Conservation (phyloP, 2,888 invertebrate genomes). For the Neocrepidodera transversa region DNA sequence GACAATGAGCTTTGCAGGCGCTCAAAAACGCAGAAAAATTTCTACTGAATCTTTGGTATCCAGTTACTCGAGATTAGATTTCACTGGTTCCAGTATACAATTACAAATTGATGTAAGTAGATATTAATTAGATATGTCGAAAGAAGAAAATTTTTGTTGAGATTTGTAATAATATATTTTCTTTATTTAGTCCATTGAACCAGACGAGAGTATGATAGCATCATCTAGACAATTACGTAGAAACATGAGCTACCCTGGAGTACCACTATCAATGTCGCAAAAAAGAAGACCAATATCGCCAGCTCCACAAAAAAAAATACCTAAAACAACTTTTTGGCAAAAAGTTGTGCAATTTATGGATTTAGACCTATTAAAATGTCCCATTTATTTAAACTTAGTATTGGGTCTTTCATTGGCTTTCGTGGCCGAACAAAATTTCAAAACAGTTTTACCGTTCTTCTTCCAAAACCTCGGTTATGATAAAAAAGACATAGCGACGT, state of each 20-base stretch:
- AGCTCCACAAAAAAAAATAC: constrained; percentile 38
- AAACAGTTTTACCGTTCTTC: constrained; percentile 58
- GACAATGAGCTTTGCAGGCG: constrained; percentile 54
- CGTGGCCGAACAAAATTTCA: constrained; percentile 78
- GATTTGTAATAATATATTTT: background rate
- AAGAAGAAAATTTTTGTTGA: too few relatives aligned
- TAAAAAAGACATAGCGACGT: constrained; percentile 74
- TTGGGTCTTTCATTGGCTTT: constrained; percentile 77
- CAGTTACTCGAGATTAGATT: constrained; percentile 76
- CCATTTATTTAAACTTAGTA: constrained; percentile 74
- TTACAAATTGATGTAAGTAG: constrained; percentile 68
- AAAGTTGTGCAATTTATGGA: constrained; percentile 71
- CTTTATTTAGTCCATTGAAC: constrained; percentile 28
- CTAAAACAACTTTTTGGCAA: constrained; percentile 53
- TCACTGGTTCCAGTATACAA: constrained; percentile 76
- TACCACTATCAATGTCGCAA: constrained; percentile 51
- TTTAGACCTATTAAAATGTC: constrained; percentile 74
- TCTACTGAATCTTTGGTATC: constrained; percentile 71
- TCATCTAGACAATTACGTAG: constrained; percentile 51
- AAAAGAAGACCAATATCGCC: constrained; percentile 49
- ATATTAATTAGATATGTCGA: too few relatives aligned
- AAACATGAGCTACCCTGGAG: constrained; percentile 59
- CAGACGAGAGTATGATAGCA: constrained; percentile 27
- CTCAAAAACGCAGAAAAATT: constrained; percentile 47
- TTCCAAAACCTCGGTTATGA: constrained; percentile 56